phyloP scores from a whole-genome alignment of 2,113 vertebrate genomes.

The Nestor notabilis region DNA sequence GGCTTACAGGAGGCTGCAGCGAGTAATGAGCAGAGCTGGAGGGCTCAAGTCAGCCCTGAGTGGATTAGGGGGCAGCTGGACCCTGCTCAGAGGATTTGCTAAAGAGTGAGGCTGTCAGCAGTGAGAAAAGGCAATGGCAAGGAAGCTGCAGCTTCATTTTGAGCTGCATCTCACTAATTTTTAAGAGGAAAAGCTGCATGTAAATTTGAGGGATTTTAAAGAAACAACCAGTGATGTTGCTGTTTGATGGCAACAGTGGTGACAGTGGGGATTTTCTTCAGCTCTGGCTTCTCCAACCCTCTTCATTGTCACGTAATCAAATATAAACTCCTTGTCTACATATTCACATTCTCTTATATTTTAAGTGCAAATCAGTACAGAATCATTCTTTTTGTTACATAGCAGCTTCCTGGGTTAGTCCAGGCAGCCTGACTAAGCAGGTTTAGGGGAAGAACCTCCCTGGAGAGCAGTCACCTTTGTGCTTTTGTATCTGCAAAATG shows the following conservation, averaged over 20 bases:
- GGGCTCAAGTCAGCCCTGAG: background rate
- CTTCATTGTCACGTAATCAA: background rate
- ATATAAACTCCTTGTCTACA: background rate
- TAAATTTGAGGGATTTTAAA: background rate
- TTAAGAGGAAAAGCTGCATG: background rate
- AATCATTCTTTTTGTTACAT: background rate
- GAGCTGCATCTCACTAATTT: background rate
- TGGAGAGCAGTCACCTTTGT: background rate
- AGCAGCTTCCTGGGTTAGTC: background rate
- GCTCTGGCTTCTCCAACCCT: background rate
- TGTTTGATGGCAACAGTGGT: background rate
- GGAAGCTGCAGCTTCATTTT: background rate
- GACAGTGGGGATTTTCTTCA: background rate
- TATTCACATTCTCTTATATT: accelerated
- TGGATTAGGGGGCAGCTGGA: background rate
- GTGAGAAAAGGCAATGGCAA: background rate
- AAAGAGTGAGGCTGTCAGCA: background rate
- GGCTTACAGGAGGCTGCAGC: background rate
- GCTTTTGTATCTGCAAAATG: background rate
- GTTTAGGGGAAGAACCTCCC: background rate
- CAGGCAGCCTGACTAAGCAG: background rate
- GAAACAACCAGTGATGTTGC: background rate
- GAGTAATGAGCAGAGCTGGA: background rate
- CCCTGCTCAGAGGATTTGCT: background rate
- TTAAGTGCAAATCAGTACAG: background rate